phyloP scores from a whole-genome alignment of 2,888 invertebrate genomes.

The Aspidiotus destructor region DNA sequence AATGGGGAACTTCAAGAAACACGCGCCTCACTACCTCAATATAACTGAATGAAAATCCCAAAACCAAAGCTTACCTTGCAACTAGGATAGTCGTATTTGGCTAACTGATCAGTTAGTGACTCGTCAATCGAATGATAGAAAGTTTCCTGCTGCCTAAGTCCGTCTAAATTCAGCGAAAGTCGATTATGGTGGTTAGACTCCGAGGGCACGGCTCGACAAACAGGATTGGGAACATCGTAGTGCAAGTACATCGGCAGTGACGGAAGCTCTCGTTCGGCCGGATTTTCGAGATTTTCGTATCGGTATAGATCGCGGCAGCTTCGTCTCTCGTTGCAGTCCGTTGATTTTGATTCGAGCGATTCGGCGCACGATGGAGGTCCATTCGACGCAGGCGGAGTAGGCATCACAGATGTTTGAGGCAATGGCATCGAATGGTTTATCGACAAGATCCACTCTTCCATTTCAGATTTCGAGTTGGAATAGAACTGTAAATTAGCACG shows the following conservation, averaged over 20 bases:
- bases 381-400: not conserved
- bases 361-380: slow-evolving; percentile 5
- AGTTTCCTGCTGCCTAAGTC: slow-evolving; percentile 29
- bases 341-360: slow-evolving; percentile 5
- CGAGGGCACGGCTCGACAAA: slow-evolving; percentile 35
- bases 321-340: slow-evolving; percentile 15
- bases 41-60: not conserved
- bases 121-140: slow-evolving; percentile 38
- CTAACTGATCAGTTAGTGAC: slow-evolving; percentile 33
- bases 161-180: not conserved
- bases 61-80: slow-evolving; percentile 18
- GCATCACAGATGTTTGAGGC: slow-evolving; percentile 18
- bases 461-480: slow-evolving; percentile 26
- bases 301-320: slow-evolving; percentile 7
- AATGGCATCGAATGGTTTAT: slow-evolving; percentile 29
- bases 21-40: not conserved
- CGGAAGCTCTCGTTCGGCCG: slow-evolving; percentile 28
- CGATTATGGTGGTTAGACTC: slow-evolving; percentile 15
- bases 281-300: slow-evolving; percentile 19
- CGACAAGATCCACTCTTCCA: slow-evolving; percentile 30
- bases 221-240: slow-evolving; percentile 38
- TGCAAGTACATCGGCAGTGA: slow-evolving; percentile 35
- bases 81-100: slow-evolving; percentile 28
- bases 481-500: slow-evolving; percentile 21
- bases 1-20: not conserved